Base-by-base conservation (phyloP, 2,888 invertebrate species). In the Drosophila crucigera region DNA sequence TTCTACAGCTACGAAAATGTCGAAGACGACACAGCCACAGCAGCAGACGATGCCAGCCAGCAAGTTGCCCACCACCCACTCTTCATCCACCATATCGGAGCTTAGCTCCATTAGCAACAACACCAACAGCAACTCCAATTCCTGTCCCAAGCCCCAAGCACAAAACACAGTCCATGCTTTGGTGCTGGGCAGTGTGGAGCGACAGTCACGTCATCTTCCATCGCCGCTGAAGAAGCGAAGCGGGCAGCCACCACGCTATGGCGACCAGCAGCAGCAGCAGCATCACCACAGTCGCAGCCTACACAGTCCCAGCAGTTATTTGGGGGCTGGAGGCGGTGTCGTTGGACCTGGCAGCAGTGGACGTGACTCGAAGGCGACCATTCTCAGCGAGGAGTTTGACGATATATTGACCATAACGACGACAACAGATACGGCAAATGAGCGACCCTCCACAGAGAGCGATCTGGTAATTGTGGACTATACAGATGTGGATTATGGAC, bases 381-480 rank as follows among this genome's bases (percentile, higher is more conserved):
- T 93, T 53, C 80, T 93, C 5, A 93, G 93, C 66, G 93, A 93
- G 65, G 94, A 93, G 68, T 93, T 93, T 59, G 93, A 93, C 76
- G 93, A 93, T 76, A 93, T 93, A 70, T 79, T 93, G 19, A 93
- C 94, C 16, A 93, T 94, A 66, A 93, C 92, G 19, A 93, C 92
- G 6, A 93, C 92, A 56, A 92, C 92, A 6, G 92, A 93, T 68
- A 91, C 88, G 63, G 91, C 91, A 66, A 91, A 91, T n/a, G 93
- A 93, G 43, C 91, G 89, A 41, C 92, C 90, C 67, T 92, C 92
- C 1, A 75, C 68, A 5, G 89, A 86, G 69, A 93, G 91, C 61
- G 93, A 93, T 80, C 90, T 93, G 75, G 93, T 93, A 31, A 93
- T 93, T 75, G 91, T 93, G 3, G 93, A 93, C 67, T 93, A 93